Percentiles rank a stretch among this genome's conserved stretches.
Conservation (phyloP, 1,140 invertebrate genomes). For the Coptotermes formosanus region DNA sequence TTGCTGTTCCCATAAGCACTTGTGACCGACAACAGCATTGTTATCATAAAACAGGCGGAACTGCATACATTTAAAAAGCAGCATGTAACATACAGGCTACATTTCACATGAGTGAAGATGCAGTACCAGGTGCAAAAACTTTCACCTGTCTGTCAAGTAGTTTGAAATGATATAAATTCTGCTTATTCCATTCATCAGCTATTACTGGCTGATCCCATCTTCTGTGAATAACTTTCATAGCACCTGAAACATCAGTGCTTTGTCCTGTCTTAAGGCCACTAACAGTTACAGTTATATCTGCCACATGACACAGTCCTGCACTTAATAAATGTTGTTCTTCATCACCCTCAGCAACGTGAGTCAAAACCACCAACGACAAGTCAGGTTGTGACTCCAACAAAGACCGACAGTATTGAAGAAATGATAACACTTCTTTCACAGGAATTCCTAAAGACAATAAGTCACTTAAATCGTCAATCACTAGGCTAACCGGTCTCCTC, state of each 20-base stretch:
- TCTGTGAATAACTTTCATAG: conserved; percentile 54
- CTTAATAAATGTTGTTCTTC: conserved; percentile 45
- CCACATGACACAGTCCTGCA: conserved; percentile 58
- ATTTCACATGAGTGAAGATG: neutral
- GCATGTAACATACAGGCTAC: neutral
- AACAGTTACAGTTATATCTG: conserved; percentile 61
- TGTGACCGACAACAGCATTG: no score
- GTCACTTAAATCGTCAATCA: conserved; percentile 69
- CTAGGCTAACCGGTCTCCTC: conserved; percentile 48
- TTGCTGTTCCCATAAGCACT: no score
- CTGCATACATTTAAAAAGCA: no score
- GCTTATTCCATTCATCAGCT: conserved; percentile 46
- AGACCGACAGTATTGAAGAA: conserved; percentile 41
- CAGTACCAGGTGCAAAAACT: conserved; percentile 60
- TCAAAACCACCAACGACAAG: conserved; percentile 17
- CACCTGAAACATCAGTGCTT: conserved; percentile 66
- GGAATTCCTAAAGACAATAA: conserved; percentile 61
- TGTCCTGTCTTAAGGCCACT: conserved; percentile 63
- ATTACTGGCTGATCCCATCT: conserved; percentile 48
- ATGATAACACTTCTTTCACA: conserved; percentile 54
- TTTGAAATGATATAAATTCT: conserved; percentile 61
- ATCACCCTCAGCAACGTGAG: conserved; percentile 28
- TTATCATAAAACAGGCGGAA: no score
- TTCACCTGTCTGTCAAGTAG: conserved; percentile 69
- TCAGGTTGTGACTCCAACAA: neutral